Evolutionary conservation across 2,888 invertebrate species (phyloP).

Genomic region (Keiferia lycopersicella): DNA sequence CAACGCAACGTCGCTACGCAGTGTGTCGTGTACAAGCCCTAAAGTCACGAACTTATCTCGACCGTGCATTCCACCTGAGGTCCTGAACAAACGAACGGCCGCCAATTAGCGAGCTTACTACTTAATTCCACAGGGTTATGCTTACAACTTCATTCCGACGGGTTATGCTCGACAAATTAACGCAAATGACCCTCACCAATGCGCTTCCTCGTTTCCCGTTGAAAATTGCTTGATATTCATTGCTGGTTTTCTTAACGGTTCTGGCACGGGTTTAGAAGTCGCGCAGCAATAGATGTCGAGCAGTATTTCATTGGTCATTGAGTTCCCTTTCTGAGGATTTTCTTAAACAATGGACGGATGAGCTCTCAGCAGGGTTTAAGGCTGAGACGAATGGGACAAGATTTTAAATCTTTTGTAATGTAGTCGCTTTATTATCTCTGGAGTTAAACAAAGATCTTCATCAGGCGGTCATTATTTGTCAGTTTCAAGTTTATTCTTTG

Average conservation of each 20-base stretch:
- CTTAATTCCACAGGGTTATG: conserved; percentile 4
- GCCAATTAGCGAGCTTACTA: conserved; percentile 2
- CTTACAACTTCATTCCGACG: neutral
- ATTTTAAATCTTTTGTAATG: conserved; percentile 4
- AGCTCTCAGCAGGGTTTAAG: neutral
- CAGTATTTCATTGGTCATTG: too few relatives aligned
- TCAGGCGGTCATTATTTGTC: neutral
- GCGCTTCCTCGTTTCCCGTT: too few relatives aligned
- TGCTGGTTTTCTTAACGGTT: too few relatives aligned
- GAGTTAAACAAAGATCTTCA: neutral
- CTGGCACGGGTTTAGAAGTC: too few relatives aligned
- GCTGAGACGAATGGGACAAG: neutral
- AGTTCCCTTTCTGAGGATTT: neutral
- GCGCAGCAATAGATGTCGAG: too few relatives aligned
- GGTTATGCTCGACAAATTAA: conserved; percentile 7
- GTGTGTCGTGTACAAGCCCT: neutral
- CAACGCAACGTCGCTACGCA: too few relatives aligned
- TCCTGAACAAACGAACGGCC: conserved; percentile 8
- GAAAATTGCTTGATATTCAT: too few relatives aligned
- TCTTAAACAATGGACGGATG: conserved; percentile 6
- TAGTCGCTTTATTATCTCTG: conserved; percentile 1
- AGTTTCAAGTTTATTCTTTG: neutral
- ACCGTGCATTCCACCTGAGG: conserved; percentile 4
- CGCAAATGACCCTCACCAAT: neutral
- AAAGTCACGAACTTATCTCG: neutral